These are phyloP conservation scores for Chymomyza fuscimana DNA, from an alignment of 2,888 invertebrate species.

Conservation along the genomic window DNA sequence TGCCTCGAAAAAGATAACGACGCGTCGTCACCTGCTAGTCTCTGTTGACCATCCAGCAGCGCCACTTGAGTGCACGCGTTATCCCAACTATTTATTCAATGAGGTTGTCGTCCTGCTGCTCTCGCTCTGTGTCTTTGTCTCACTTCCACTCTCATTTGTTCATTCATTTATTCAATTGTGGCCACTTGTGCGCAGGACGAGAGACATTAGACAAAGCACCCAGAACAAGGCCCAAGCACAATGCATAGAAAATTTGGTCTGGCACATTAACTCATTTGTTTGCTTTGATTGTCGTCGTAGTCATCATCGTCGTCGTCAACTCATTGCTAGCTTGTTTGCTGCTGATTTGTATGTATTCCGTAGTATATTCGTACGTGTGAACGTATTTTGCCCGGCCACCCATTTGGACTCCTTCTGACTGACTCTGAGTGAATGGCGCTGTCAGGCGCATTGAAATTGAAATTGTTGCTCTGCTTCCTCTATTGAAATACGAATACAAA, in stretches of 20 bases:
- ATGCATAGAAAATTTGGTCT: conserved; percentile 60
- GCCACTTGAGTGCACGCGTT: conserved; percentile 12
- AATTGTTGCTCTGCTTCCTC: conserved; percentile 43
- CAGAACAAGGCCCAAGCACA: conserved; percentile 37
- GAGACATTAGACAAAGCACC: not conserved
- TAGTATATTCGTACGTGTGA: conserved; percentile 16
- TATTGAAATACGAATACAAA: conserved; percentile 1
- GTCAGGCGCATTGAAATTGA: conserved; percentile 72
- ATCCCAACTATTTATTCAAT: conserved; percentile 2
- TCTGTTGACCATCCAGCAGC: not conserved
- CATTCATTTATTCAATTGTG: conserved; percentile 72
- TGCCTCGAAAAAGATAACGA: not conserved
- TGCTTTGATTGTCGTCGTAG: conserved; percentile 59
- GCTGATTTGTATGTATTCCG: conserved; percentile 57
- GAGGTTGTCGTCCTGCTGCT: not conserved
- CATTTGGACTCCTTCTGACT: conserved; percentile 1
- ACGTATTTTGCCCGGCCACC: conserved; percentile 17
- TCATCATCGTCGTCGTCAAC: conserved; percentile 14
- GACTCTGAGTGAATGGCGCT: conserved; percentile 59
- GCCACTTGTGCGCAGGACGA: conserved; percentile 52
- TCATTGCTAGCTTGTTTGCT: conserved; percentile 16
- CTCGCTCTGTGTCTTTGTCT: not conserved
- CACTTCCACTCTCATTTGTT: conserved; percentile 42
- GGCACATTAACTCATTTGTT: conserved; percentile 70
- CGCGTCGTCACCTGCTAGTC: conserved; percentile 6